These are phyloP conservation scores for Oceanodroma leucorhoa DNA, from an alignment of 2,797 vertebrate species.

Conservation along the genomic window DNA sequence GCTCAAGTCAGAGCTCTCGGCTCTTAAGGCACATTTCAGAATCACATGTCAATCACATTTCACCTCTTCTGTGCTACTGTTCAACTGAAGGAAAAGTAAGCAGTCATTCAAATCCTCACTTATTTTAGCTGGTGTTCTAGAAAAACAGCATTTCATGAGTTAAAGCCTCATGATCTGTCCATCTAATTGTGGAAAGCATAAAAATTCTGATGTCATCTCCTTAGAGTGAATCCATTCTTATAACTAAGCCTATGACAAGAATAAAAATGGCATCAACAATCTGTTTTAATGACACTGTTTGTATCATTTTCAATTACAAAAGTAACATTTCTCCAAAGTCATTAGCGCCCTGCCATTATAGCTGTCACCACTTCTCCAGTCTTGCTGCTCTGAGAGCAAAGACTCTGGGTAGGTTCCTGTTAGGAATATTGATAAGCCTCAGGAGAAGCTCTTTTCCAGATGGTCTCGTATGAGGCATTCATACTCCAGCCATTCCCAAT, in stretches of 20 bases:
- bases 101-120: background rate
- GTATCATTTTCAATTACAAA: background rate
- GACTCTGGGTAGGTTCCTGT: background rate
- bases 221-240: background rate
- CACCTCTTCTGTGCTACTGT: background rate
- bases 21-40: background rate
- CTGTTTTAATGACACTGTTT: slow-evolving; percentile 3
- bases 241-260: slow-evolving; percentile 13
- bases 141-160: background rate
- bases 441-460: background rate
- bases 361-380: background rate
- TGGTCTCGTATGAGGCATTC: background rate
- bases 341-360: background rate
- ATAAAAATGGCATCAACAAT: slow-evolving; percentile 16
- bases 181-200: background rate
- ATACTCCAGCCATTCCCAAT: background rate
- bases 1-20: background rate
- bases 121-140: background rate
- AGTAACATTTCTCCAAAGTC: background rate
- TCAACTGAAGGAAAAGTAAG: background rate
- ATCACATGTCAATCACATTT: background rate
- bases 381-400: background rate
- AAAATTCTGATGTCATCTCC: background rate
- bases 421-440: background rate
- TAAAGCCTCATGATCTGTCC: background rate